Evolutionary conservation across 1,140 invertebrate genomes (phyloP).

Genomic region (Drosophila chauvacae): DNA sequence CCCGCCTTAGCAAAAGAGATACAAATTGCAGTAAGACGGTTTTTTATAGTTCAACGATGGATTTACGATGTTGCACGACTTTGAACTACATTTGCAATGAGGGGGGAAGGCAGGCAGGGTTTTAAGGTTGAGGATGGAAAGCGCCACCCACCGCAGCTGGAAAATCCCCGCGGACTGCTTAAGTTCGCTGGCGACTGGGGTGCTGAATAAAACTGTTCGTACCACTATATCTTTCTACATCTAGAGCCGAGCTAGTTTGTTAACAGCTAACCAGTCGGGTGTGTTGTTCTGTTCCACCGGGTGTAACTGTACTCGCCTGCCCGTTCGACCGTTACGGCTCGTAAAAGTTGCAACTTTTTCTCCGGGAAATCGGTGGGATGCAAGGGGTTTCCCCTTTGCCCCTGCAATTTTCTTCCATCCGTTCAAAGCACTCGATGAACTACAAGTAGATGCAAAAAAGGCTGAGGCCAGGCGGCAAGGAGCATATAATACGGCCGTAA

Average conservation of each 20-base stretch:
- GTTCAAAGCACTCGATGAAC: constrained; percentile 32
- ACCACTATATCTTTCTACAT: constrained; percentile 28
- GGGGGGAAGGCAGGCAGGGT: not conserved
- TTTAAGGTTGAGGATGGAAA: constrained; percentile 26
- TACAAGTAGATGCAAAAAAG: constrained; percentile 52
- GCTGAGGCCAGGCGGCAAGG: constrained; percentile 43
- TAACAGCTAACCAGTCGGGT: constrained; percentile 58
- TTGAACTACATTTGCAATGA: constrained; percentile 75
- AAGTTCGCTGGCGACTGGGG: constrained; percentile 39
- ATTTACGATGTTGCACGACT: constrained; percentile 82
- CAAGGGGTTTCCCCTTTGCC: not conserved
- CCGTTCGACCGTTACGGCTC: constrained; percentile 67
- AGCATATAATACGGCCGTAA: constrained; percentile 64
- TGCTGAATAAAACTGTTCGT: constrained; percentile 44
- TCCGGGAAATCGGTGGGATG: constrained; percentile 2
- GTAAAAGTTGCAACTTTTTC: constrained; percentile 69
- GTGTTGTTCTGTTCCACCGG: constrained; percentile 33
- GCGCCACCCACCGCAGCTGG: constrained; percentile 1
- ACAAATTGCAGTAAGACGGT: constrained; percentile 77
- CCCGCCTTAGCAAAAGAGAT: constrained; percentile 63
- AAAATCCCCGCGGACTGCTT: constrained; percentile 43
- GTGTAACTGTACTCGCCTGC: constrained; percentile 50
- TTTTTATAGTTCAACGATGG: constrained; percentile 83
- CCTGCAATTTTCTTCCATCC: constrained; percentile 2
- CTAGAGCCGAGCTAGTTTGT: constrained; percentile 48